These are phyloP conservation scores for Protobothrops mucrosquamatus DNA, from an alignment of 2,113 vertebrate species.

Conservation along the genomic window DNA sequence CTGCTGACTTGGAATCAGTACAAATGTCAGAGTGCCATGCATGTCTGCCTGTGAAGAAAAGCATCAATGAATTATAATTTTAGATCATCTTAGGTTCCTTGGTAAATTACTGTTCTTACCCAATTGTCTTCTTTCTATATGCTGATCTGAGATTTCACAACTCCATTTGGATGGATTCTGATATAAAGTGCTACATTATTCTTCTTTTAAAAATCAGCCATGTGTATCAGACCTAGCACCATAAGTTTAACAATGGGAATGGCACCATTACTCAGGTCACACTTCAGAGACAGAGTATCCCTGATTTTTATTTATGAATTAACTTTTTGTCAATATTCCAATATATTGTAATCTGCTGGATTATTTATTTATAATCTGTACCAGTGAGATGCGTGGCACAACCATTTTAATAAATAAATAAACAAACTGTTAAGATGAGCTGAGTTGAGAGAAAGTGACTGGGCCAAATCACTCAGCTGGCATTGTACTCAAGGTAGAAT, in stretches of 20 bases:
- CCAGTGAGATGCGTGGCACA: background rate
- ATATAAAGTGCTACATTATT: background rate
- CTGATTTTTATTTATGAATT: background rate
- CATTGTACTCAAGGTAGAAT: background rate
- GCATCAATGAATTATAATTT: conserved; percentile 18
- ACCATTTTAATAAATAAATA: background rate
- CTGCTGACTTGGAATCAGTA: conserved; percentile 90
- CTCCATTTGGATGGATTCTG: background rate
- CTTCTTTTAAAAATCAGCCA: background rate
- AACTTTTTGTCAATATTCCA: background rate
- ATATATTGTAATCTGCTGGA: background rate
- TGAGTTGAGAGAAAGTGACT: background rate
- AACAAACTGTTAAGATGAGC: background rate
- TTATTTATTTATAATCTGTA: background rate
- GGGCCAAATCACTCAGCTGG: background rate
- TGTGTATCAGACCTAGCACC: background rate
- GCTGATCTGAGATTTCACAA: background rate
- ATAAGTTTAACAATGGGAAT: background rate
- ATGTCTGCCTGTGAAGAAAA: conserved; percentile 83
- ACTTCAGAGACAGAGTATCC: background rate
- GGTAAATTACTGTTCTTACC: background rate
- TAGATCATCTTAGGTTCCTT: background rate
- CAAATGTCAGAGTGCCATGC: conserved; percentile 93
- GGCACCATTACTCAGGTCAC: background rate
- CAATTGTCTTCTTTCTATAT: background rate